phyloP scores from a whole-genome alignment of 1,140 invertebrate species.

The Ganaspis sp. region DNA sequence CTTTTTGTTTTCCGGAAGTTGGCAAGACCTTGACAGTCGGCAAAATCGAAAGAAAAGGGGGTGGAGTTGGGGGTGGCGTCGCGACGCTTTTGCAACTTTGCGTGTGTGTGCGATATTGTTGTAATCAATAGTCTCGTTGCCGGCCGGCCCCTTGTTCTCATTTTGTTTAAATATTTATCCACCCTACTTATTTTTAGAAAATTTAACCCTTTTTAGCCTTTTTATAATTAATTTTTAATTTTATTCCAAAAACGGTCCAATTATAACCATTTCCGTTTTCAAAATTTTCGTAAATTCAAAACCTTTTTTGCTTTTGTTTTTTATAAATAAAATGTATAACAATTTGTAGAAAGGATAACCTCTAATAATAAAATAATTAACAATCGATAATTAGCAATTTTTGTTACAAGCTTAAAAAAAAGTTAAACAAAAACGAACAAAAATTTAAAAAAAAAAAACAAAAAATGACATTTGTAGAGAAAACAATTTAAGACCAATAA shows the following conservation, averaged over 20 bases:
- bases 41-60: slow-evolving; percentile 46
- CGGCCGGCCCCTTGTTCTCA: slow-evolving; percentile 46
- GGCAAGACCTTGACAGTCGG: slow-evolving; percentile 58
- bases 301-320: no score
- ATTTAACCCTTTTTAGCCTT: background rate
- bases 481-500: no score
- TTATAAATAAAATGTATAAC: no score
- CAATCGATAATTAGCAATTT: no score
- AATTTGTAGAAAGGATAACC: no score
- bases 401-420: no score
- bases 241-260: background rate
- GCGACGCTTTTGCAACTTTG: slow-evolving; percentile 47
- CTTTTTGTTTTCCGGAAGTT: background rate
- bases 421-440: no score
- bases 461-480: no score
- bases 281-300: background rate
- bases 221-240: background rate
- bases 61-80: slow-evolving; percentile 42
- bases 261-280: background rate
- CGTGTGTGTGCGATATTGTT: slow-evolving; percentile 45
- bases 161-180: slow-evolving; percentile 4
- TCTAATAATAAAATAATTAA: no score
- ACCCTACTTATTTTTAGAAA: background rate
- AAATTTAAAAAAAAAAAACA: no score
- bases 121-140: slow-evolving; percentile 52